Evolutionary conservation across 2,113 vertebrate genomes (phyloP), one percentile per base, ranked within the genome.

Genomic region (Notiomystis cincta): DNA sequence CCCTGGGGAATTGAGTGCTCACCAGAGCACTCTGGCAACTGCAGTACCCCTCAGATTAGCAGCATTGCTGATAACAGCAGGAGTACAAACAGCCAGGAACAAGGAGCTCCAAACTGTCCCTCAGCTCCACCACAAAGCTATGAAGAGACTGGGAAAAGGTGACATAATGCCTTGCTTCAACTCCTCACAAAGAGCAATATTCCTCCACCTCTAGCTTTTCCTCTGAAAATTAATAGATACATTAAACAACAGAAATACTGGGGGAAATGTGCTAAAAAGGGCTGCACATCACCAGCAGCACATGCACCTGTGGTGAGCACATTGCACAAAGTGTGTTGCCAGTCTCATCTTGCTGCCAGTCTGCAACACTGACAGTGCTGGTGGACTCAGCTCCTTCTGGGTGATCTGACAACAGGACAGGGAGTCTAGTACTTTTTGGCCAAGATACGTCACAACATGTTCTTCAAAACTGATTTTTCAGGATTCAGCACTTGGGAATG

Each of bases 401-500:
- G 19, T 24, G 28, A 65, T 65, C 31, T 67, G 78, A 89, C 22
- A 71, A 58, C n/a, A 60, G 35, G 27, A 35, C 28, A 81, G 9
- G 9, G 53, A 82, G 9, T 72, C 38, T 87, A 71, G 23, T 27
- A 69, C n/a, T 64, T 78, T 58, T 91, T 89, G 44, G 24, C 53
- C 0, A 1, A 73, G 51, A 37, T 80, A 54, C 35, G 18, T 81
- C 72, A 86, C 54, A 90, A 69, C 11, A 37, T 54, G 80, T 56
- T 84, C 57, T 87, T 94, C 64, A 78, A 47, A 90, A 75, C 7
- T 25, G 71, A 86, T 93, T 90, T 95, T 93, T 85, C 79, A 95
- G 51, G 62, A 58, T 90, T 92, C 71, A 80, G 35, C 22, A 22
- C 40, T 56, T 82, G 56, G 72, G 65, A 94, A 89, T 84, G 76